Evolutionary conservation across 2,888 invertebrate species (phyloP).

Genomic region (Blastobasis adustella): DNA sequence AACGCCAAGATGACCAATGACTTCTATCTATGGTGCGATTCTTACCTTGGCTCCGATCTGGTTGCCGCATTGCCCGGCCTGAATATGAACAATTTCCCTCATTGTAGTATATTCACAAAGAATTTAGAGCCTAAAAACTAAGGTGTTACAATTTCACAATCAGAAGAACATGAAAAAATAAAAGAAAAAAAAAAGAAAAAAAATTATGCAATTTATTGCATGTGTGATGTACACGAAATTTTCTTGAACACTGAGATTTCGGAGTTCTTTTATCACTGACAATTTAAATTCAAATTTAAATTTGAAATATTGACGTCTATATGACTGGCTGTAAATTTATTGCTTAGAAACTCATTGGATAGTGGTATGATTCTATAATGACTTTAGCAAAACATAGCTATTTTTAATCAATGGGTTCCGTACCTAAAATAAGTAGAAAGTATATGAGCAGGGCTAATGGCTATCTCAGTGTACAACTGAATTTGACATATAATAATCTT

Average conservation of each 20-base stretch:
- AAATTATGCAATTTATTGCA: slow-evolving; percentile 19
- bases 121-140: slow-evolving; percentile 40
- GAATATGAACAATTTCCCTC: slow-evolving; percentile 90
- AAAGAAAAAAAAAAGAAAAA: slow-evolving; percentile 22
- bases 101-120: slow-evolving; percentile 64
- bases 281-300: slow-evolving; percentile 16
- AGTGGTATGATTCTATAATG: too few relatives aligned
- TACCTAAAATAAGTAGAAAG: too few relatives aligned
- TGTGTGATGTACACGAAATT: slow-evolving; percentile 46
- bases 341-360: too few relatives aligned
- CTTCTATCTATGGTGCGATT: not conserved
- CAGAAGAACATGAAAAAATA: slow-evolving; percentile 34
- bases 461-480: too few relatives aligned
- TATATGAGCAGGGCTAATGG: too few relatives aligned
- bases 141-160: slow-evolving; percentile 30
- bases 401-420: too few relatives aligned
- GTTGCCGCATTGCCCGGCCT: slow-evolving; percentile 90
- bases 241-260: slow-evolving; percentile 26
- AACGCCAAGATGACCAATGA: too few relatives aligned
- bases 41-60: slow-evolving; percentile 82
- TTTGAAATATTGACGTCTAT: slow-evolving; percentile 9
- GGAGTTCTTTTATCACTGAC: slow-evolving; percentile 30
- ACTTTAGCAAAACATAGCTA: too few relatives aligned
- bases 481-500: too few relatives aligned
- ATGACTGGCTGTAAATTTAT: too few relatives aligned